phyloP scores from a whole-genome alignment of 2,797 vertebrate genomes.

The Pantherophis alleghaniensis region DNA sequence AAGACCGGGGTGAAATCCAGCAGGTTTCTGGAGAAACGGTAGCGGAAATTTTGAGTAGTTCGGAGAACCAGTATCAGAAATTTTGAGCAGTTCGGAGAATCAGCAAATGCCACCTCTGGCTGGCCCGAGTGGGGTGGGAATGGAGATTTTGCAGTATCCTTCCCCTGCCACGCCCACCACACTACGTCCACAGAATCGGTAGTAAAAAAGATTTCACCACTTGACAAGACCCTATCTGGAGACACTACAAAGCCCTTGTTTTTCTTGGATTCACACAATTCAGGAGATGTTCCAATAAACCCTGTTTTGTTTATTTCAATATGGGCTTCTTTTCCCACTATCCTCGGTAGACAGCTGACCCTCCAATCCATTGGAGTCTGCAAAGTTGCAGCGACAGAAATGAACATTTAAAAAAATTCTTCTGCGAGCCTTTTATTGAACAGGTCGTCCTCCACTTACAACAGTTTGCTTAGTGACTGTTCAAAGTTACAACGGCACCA shows the following conservation, averaged over 20 bases:
- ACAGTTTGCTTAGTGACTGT: background rate
- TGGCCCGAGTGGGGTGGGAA: no score
- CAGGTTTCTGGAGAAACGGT: no score
- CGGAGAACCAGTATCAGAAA: no score
- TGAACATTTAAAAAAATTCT: background rate
- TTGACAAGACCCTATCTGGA: background rate
- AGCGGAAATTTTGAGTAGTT: no score
- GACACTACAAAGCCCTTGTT: background rate
- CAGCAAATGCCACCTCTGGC: no score
- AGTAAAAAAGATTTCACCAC: no score
- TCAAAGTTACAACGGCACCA: background rate
- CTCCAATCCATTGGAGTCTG: background rate
- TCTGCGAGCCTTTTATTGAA: background rate
- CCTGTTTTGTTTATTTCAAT: background rate
- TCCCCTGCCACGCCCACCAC: no score
- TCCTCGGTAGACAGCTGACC: background rate
- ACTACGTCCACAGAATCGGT: no score
- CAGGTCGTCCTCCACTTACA: background rate
- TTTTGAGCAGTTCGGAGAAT: no score
- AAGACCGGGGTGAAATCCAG: background rate
- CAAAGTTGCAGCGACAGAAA: background rate
- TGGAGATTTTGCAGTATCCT: no score
- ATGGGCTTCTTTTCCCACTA: background rate
- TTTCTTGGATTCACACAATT: background rate
- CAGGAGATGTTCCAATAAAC: background rate